Base-by-base conservation (phyloP, 2,888 invertebrate genomes). In the Thymelicus lineola region DNA sequence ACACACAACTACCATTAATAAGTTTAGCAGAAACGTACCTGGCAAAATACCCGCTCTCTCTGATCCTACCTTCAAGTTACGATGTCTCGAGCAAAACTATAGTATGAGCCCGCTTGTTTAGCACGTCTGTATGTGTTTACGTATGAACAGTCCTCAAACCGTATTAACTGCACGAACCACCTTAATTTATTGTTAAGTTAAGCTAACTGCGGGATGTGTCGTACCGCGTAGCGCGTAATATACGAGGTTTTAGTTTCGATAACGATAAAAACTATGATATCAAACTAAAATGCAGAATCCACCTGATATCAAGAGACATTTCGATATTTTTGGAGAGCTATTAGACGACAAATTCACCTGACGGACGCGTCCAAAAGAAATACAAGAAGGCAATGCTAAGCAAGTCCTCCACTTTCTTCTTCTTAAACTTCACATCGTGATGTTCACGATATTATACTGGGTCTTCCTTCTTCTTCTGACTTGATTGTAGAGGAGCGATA, bases 161-260 rank as follows among this genome's bases (percentile, higher is more conserved):
- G 75, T 76, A 76, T 75, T 75, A 78, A 74, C 75, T 74, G 50
- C 62, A 50, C 50, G 75, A 75, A 76, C 75, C 73, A 73, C 74
- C 75, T 76, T 78, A 75, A 78, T 77, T 76, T 77, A 78, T 75
- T 74, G 77, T 77, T 72, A 72, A 62, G 77, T 77, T 72, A 72
- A 62, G 62, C 62, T 62, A 60, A 60, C 60, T 60, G 50, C 10
- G 36, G 62, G 5, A 48, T 45, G 28, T 48, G 62, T 50, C 50
- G 28, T 62, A 62, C 62, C n/a, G 7, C 35, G 28, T 62, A 62
- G 50, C n/a, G 7, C 35, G 0, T n/a, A 53, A 53, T 53, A 20
- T 53, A 12, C 53, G 20, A 12, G 53, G 12, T 20, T 53, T 53
- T 42, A 1, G 9, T 9, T 42, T 42, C 9, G 12, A 28, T 28